Evolutionary conservation across 1,140 invertebrate genomes (phyloP).

Genomic region (Bilobella aurantiaca): DNA sequence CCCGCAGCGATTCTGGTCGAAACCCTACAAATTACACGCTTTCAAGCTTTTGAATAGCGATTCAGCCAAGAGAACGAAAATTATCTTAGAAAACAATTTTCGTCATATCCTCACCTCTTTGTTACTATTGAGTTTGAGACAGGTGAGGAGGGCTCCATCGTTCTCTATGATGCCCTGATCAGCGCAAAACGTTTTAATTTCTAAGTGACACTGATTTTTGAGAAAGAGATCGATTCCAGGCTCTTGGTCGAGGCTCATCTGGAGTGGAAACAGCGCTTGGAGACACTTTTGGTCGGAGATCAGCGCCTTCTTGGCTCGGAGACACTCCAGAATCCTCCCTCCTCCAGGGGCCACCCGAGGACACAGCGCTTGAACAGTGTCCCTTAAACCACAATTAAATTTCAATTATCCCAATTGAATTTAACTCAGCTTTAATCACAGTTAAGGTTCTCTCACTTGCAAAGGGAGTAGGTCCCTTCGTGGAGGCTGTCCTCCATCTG

Average conservation of each 20-base stretch:
- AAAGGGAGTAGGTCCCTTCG: slow-evolving; percentile 63
- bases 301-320: slow-evolving; percentile 14
- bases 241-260: slow-evolving; percentile 26
- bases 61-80: not conserved
- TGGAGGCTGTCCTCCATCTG: slow-evolving; percentile 72
- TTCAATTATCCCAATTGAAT: not conserved
- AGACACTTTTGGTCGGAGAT: slow-evolving; percentile 16
- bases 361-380: slow-evolving; percentile 14
- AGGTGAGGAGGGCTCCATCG: slow-evolving; percentile 9
- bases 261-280: slow-evolving; percentile 20
- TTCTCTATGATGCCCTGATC: not conserved
- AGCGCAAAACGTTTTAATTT: slow-evolving; percentile 30
- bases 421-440: slow-evolving; percentile 6
- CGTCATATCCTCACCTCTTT: slow-evolving; percentile 15
- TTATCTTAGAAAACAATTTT: not conserved
- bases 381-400: slow-evolving; percentile 14
- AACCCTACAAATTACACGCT: slow-evolving; percentile 49
- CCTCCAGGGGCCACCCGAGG: slow-evolving; percentile 19
- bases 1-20: slow-evolving; percentile 70
- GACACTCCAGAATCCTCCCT: slow-evolving; percentile 30
- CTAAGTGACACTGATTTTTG: slow-evolving; percentile 17
- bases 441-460: slow-evolving; percentile 27
- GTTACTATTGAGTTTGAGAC: slow-evolving; percentile 17
- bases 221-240: slow-evolving; percentile 23
- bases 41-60: slow-evolving; percentile 22